phyloP scores from a whole-genome alignment of 92 coral and sea anemone genomes.

The Nematostella vectensis region DNA sequence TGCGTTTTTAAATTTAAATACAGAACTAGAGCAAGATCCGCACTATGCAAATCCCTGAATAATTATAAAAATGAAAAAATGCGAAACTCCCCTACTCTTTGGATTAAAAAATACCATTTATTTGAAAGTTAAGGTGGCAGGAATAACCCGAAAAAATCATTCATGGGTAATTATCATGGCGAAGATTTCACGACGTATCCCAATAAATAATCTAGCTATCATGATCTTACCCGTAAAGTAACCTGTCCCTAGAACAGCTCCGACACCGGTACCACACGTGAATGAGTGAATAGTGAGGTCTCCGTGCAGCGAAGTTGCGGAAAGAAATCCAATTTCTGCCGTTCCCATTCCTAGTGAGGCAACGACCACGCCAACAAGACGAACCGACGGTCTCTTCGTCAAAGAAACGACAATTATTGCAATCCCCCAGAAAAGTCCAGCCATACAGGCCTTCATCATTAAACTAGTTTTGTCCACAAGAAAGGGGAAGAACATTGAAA shows the following conservation, averaged over 20 bases:
- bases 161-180: no score
- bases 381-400: slow-evolving; percentile 17
- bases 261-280: slow-evolving; percentile 27
- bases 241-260: slow-evolving; percentile 26
- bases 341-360: slow-evolving; percentile 33
- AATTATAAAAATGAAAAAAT: no score
- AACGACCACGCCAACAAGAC: slow-evolving; percentile 17
- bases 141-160: no score
- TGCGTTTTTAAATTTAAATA: no score
- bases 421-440: slow-evolving; percentile 7
- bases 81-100: no score
- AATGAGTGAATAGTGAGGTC: slow-evolving; percentile 30
- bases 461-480: slow-evolving; percentile 21
- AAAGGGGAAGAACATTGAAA: slow-evolving; percentile 20
- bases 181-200: no score
- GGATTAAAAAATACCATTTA: no score
- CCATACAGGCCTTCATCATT: slow-evolving; percentile 10
- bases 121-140: no score
- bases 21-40: no score
- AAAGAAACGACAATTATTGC: slow-evolving; percentile 17
- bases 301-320: slow-evolving; percentile 29
- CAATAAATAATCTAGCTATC: no score
- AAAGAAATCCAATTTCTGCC: slow-evolving; percentile 32
- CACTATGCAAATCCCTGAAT: no score
- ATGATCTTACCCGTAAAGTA: slow-evolving; percentile 25